Base-by-base conservation (phyloP, 2,888 invertebrate species). In the Xylophagus ater region DNA sequence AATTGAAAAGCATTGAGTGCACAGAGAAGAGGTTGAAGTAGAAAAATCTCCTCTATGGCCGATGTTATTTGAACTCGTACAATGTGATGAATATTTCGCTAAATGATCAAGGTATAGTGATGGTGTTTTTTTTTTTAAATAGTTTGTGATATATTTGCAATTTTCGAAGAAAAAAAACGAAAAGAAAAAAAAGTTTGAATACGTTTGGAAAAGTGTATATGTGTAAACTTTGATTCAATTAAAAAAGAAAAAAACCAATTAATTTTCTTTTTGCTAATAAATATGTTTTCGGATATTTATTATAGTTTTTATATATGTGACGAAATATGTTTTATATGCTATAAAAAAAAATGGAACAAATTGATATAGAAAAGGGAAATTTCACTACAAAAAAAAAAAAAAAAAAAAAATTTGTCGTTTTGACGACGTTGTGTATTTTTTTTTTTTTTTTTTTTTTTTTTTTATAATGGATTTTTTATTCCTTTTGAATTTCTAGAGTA, bases 41-140 rank as follows among this genome's bases (percentile, higher is more conserved):
- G 30, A 44, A 45, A 39, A 42, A 42, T 44, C 43, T 43, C 44
- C 43, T 47, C 43, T 43, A 48, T 49, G 48, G 47, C 48, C 46
- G 47, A 49, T 49, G 46, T 44, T 49, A 48, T 44, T 47, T 47
- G 43, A 49, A 47, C 43, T 51, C 49, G 46, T 53, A 49, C 49
- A 51, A 51, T 53, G 52, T 53, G 52, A 53, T 53, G 51, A 48
- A 46, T 49, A 50, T 51, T 50, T 48, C 45, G 45, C 39, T 47
- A 42, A 51, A 49, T 50, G 47, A 48, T 45, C 50, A 53, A 53
- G 53, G 51, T 51, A 49, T 37, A 28, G 28, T 28, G 29, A 34
- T 30, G 34, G 29, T 23, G 25, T 33, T 28, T 32, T 28, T 12
- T n/a, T 9, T 38, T 31, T 25, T 23, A 18, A 30, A 25, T 39